Evolutionary conservation across 2,113 vertebrate species (phyloP).

Genomic region (Ochotona princeps): DNA sequence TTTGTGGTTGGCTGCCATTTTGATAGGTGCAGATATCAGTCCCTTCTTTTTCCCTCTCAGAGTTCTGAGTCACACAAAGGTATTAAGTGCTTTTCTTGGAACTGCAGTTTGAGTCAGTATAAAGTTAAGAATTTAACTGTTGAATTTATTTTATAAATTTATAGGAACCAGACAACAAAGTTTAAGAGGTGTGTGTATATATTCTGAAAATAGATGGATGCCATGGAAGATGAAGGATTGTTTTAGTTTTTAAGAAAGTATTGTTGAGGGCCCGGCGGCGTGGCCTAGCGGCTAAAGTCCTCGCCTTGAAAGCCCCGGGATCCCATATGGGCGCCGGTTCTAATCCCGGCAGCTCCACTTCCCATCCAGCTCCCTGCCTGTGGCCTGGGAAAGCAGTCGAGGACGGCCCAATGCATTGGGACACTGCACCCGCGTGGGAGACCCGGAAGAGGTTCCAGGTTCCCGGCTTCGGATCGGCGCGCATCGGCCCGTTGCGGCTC

Average conservation of each 20-base stretch:
- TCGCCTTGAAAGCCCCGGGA: too few relatives aligned
- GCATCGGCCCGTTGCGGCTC: too few relatives aligned
- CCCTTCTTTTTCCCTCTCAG: not conserved
- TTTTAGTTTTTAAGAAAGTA: conserved; percentile 30
- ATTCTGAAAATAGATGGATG: conserved; percentile 53
- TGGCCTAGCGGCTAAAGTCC: too few relatives aligned
- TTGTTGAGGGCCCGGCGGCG: not conserved
- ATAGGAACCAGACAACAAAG: not conserved
- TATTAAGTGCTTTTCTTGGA: conserved; percentile 40
- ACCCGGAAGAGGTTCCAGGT: too few relatives aligned
- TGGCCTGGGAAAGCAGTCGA: too few relatives aligned
- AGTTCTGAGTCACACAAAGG: not conserved
- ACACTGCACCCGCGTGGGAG: too few relatives aligned
- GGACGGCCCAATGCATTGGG: too few relatives aligned
- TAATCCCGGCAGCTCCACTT: too few relatives aligned
- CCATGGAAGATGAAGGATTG: conserved; percentile 42
- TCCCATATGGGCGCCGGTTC: too few relatives aligned
- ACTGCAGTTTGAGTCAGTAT: not conserved
- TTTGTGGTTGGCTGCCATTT: conserved; percentile 51
- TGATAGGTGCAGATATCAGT: not conserved
- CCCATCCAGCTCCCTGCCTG: too few relatives aligned
- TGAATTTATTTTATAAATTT: conserved; percentile 54
- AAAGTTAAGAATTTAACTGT: conserved; percentile 52
- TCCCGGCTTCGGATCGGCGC: too few relatives aligned
- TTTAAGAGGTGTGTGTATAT: conserved; percentile 53